A percentile compares a stretch with the other conserved stretches of the same genome.
These are phyloP conservation scores for Falco punctatus DNA, from an alignment of 2,113 vertebrate species.

Conservation along the genomic window DNA sequence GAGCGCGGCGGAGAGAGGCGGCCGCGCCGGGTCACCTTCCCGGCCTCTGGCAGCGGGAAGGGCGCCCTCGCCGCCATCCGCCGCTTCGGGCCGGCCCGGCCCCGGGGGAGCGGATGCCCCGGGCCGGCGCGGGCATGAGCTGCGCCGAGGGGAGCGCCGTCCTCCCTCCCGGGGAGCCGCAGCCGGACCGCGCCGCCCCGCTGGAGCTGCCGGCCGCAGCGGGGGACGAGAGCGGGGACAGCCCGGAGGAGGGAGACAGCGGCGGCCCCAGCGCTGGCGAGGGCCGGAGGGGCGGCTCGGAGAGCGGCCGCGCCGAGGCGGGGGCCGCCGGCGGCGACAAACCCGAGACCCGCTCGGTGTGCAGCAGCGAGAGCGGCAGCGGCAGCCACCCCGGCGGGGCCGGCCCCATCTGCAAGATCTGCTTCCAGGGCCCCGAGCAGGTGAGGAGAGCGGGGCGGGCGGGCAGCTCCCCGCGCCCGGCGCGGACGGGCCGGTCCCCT, in stretches of 20 bases:
- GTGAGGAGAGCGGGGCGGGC: constrained; percentile 61
- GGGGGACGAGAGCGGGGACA: neutral
- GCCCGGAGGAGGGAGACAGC: constrained; percentile 10
- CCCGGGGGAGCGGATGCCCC: neutral
- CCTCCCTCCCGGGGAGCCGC: neutral
- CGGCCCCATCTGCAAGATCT: constrained; percentile 91
- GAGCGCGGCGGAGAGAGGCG: too few species aligned
- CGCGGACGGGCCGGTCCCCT: neutral
- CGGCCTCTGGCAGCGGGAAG: neutral
- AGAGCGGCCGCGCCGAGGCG: too few species aligned
- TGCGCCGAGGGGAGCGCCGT: neutral
- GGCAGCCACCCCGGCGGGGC: constrained; percentile 81
- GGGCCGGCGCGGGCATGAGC: constrained; percentile 45
- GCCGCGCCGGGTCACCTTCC: constrained; percentile 12
- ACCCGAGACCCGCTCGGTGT: constrained; percentile 68
- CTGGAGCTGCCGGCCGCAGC: neutral
- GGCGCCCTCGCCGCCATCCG: neutral
- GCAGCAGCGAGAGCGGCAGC: constrained; percentile 85
- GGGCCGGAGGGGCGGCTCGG: constrained; percentile 2
- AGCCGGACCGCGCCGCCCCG: neutral
- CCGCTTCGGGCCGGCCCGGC: neutral
- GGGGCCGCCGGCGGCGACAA: constrained; percentile 22
- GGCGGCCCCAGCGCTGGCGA: neutral
- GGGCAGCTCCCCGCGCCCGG: neutral
- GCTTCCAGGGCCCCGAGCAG: constrained; percentile 93